These are phyloP conservation scores for Bubo bubo DNA, from an alignment of 2,113 vertebrate genomes.

Conservation along the genomic window DNA sequence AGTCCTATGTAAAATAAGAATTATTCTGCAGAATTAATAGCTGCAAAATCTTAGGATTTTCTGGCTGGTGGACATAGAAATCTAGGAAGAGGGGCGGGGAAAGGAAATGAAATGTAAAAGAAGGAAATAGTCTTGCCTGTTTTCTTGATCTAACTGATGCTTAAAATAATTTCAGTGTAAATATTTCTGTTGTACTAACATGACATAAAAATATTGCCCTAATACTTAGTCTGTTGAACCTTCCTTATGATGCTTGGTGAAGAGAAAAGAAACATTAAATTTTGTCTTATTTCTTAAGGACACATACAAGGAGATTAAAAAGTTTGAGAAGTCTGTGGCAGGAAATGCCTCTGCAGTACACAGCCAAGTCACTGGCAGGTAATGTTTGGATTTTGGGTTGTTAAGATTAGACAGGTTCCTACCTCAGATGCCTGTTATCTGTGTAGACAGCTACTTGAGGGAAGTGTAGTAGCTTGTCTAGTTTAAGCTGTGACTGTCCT, in stretches of 20 bases:
- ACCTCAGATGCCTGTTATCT: not conserved
- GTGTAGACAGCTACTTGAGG: not conserved
- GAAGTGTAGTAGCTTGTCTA: not conserved
- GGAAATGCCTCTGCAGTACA: constrained; percentile 40
- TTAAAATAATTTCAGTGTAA: not conserved
- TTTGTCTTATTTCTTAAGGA: constrained; percentile 72
- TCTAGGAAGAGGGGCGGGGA: not conserved
- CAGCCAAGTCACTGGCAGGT: constrained; percentile 67
- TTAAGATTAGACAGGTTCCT: not conserved
- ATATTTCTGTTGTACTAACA: not conserved
- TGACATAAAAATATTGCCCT: not conserved
- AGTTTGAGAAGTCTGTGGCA: constrained; percentile 84
- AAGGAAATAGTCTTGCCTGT: not conserved
- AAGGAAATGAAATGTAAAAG: not conserved
- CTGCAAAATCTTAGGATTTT: not conserved
- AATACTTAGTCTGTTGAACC: not conserved
- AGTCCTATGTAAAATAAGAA: not conserved
- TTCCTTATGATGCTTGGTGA: not conserved
- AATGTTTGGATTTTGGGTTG: not conserved
- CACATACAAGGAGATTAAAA: constrained; percentile 81
- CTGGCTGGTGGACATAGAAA: not conserved
- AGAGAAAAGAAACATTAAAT: not conserved
- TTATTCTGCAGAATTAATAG: not conserved
- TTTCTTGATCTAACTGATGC: not conserved
- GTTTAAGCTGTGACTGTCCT: not conserved